Evolutionary conservation across 2,113 vertebrate species (phyloP).

Genomic region (Litocranius walleri): DNA sequence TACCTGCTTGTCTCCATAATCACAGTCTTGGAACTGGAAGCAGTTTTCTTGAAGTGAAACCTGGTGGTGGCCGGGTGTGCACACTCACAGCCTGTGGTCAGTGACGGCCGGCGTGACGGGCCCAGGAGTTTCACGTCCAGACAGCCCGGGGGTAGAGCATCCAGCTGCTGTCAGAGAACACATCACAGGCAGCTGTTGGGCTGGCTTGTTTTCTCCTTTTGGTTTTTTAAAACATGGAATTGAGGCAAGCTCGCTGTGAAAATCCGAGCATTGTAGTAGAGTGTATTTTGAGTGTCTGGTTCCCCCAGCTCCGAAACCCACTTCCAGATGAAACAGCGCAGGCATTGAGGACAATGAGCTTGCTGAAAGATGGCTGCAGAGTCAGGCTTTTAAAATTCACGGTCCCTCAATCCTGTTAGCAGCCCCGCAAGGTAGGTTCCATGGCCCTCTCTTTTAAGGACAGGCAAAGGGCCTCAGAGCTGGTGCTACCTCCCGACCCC

Average conservation of each 20-base stretch:
- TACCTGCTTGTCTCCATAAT: neutral
- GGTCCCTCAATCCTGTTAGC: neutral
- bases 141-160: rapidly evolving
- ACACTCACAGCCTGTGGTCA: neutral
- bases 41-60: neutral
- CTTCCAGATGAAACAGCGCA: neutral
- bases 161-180: neutral
- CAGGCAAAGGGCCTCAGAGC: neutral
- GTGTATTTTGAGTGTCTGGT: neutral
- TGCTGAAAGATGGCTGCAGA: rapidly evolving
- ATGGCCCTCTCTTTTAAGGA: neutral
- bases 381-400: neutral
- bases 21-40: neutral
- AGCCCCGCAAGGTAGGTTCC: neutral
- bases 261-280: neutral
- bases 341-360: rapidly evolving
- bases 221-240: neutral
- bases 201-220: neutral
- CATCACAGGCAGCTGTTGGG: too few relatives aligned
- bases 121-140: rapidly evolving
- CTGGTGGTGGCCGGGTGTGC: rapidly evolving
- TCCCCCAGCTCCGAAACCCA: neutral
- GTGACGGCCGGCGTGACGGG: rapidly evolving
- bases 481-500: rapidly evolving
- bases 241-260: neutral